Base-by-base conservation (phyloP, 2,888 invertebrate genomes). In the Agrochola lychnidis region DNA sequence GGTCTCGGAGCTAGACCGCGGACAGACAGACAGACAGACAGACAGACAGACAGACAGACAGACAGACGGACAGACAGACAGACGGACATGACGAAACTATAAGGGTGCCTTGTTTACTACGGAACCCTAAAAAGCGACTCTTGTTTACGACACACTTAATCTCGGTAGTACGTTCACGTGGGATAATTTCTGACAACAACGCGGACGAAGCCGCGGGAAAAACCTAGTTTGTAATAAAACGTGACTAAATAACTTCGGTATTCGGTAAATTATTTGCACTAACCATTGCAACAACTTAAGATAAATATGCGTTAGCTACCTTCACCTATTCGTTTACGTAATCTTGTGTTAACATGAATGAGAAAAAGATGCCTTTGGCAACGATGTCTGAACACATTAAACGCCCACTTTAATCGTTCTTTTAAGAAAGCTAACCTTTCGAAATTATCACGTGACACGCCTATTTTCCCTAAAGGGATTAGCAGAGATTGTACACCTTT, bases 301-400 rank as follows among this genome's bases (percentile, higher is more conserved):
- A 67, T 36, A 36, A 36, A 36, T 69, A 73, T 71, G 63, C 30
- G 61, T 51, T 56, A 42, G n/a, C 56, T 19, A 68, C 75, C 83
- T 79, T 76, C 76, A 77, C 75, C 76, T 77, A 74, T 81, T 57
- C 12, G 40, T 45, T 83, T 77, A 85, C 83, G 77, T 82, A 83
- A 85, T 77, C 62, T 69, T 59, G 10, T 80, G 75, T 70, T 75
- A 53, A 69, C 73, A 25, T 81, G 48, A 64, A 73, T 62, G 61
- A 69, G 61, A 59, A 66, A 84, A 73, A 56, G 0, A n/a, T 61
- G 73, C 76, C 68, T 70, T 64, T 62, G 70, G 76, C 85, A 57
- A 66, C 56, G 53, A 59, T 72, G 59, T 74, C 63, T 73, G 30
- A 73, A 51, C 48, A 22, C 30, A 73, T 73, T 61, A 16, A 48